Percentiles rank a stretch among this genome's conserved stretches.
These are phyloP conservation scores for Choloepus didactylus DNA, from an alignment of 2,797 vertebrate genomes.

Conservation along the genomic window DNA sequence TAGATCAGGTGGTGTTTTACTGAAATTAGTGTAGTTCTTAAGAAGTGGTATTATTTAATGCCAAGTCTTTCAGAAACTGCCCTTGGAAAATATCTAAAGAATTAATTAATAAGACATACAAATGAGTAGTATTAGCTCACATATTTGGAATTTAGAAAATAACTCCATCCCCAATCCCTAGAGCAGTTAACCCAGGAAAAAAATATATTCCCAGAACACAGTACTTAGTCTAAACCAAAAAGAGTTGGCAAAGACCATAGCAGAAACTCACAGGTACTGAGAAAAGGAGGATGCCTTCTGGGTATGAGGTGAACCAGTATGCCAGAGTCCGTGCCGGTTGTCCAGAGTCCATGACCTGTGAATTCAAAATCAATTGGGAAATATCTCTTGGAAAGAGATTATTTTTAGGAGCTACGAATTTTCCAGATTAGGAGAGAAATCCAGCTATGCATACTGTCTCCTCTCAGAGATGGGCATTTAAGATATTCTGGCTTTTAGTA, in stretches of 20 bases:
- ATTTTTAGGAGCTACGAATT: conserved; percentile 33
- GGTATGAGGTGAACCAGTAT: neutral
- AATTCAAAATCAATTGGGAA: conserved; percentile 34
- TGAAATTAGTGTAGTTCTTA: neutral
- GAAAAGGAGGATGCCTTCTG: neutral
- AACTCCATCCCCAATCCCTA: neutral
- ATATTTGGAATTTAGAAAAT: conserved; percentile 61
- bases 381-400: conserved; percentile 31
- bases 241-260: neutral
- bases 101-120: neutral
- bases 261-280: neutral
- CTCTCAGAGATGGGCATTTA: neutral
- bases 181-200: conserved; percentile 35
- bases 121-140: neutral
- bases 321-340: neutral
- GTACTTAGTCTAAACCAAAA: conserved; percentile 43
- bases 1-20: neutral
- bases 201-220: conserved; percentile 35
- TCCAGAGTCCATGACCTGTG: neutral
- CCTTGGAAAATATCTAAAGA: neutral
- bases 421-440: conserved; percentile 40
- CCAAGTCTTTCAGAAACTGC: neutral
- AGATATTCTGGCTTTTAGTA: neutral
- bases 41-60: neutral
- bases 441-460: neutral